A percentile compares a stretch with the other conserved stretches of the same genome.
Evolutionary conservation across 2,888 invertebrate species (phyloP).

Genomic region (Gisinianus flammeolus): DNA sequence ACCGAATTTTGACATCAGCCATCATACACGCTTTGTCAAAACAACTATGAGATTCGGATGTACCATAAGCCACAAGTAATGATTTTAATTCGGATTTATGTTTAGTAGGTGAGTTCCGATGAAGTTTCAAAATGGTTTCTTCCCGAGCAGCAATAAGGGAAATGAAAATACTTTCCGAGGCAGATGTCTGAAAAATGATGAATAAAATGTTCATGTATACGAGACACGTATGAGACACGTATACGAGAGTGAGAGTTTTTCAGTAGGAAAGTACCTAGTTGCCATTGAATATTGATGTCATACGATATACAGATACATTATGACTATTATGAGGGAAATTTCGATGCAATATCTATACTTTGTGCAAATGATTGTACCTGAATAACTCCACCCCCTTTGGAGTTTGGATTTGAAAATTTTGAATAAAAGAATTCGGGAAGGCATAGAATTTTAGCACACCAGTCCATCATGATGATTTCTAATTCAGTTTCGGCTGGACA

Average conservation of each 20-base stretch:
- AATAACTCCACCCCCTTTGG: constrained; percentile 47
- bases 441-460: constrained; percentile 47
- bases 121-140: constrained; percentile 37
- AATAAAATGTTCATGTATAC: too few relatives aligned
- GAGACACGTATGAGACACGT: too few relatives aligned
- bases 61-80: constrained; percentile 47
- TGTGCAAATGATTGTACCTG: constrained; percentile 45
- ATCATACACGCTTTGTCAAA: constrained; percentile 51
- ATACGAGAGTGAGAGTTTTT: too few relatives aligned
- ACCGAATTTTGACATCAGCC: constrained; percentile 39
- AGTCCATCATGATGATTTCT: constrained; percentile 50
- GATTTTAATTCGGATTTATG: constrained; percentile 18
- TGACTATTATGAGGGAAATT: too few relatives aligned
- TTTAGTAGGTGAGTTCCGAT: constrained; percentile 25
- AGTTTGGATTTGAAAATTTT: constrained; percentile 42
- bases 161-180: constrained; percentile 52
- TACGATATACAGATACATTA: too few relatives aligned
- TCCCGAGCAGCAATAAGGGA: constrained; percentile 52
- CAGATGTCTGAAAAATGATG: constrained; percentile 43
- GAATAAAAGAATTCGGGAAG: constrained; percentile 50
- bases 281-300: too few relatives aligned
- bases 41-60: constrained; percentile 49
- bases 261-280: too few relatives aligned
- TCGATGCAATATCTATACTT: too few relatives aligned
- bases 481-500: constrained; percentile 52